These are phyloP conservation scores for Hirtodrosophila cameraria DNA, from an alignment of 2,888 invertebrate genomes.

Conservation along the genomic window DNA sequence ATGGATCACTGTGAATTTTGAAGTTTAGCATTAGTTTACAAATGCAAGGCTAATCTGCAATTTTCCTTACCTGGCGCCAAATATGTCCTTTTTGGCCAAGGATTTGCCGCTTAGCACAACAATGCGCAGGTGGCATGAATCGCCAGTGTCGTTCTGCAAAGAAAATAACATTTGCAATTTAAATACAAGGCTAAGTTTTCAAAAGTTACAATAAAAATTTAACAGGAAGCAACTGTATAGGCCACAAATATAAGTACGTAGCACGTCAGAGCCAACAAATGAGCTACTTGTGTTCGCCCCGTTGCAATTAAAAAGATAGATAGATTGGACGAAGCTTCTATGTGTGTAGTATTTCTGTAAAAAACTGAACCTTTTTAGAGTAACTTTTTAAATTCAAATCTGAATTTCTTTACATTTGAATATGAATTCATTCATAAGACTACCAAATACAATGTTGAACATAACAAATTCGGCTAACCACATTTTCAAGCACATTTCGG, in stretches of 20 bases:
- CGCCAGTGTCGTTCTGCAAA: constrained; percentile 89
- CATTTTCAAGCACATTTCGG: too few species aligned
- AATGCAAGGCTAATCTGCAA: not conserved
- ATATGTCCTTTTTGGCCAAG: constrained; percentile 99
- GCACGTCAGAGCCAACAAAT: constrained; percentile 26
- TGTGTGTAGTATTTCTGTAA: too few species aligned
- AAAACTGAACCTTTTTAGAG: too few species aligned
- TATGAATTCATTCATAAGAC: too few species aligned
- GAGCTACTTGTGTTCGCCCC: constrained; percentile 45
- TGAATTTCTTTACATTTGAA: too few species aligned
- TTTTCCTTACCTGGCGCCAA: constrained; percentile 94
- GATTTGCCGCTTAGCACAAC: constrained; percentile 94
- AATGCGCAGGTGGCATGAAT: constrained; percentile 92
- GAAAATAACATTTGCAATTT: constrained; percentile 24
- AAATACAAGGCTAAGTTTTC: too few species aligned
- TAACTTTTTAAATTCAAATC: too few species aligned
- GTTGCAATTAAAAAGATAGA: constrained; percentile 11
- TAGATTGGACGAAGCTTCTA: constrained; percentile 3
- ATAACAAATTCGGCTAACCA: too few species aligned
- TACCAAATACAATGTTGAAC: too few species aligned
- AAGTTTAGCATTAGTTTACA: not conserved
- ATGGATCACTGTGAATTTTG: constrained; percentile 92
- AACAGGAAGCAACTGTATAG: not conserved
- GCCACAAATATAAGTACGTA: not conserved
- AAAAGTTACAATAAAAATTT: too few species aligned